Conservation (phyloP, 2,888 invertebrate genomes). For the Dicyrtomina minuta region DNA sequence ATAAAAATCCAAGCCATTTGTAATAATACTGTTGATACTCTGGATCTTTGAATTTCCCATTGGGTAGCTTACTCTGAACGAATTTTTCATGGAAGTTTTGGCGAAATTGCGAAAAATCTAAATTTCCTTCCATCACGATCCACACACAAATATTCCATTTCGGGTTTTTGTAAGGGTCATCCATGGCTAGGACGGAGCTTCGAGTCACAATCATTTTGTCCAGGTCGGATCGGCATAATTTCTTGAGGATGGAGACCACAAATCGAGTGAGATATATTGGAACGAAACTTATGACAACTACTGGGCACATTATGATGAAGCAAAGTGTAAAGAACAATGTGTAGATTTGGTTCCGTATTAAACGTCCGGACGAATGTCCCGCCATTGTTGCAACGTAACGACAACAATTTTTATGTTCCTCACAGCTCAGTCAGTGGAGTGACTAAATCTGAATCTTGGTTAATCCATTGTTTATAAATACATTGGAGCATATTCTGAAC, state of each 20-base stretch:
- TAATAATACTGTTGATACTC: slow-evolving; percentile 46
- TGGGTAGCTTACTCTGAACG: slow-evolving; percentile 24
- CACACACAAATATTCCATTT: slow-evolving; percentile 45
- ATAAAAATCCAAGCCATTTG: slow-evolving; percentile 39
- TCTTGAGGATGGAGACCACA: slow-evolving; percentile 29
- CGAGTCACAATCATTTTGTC: slow-evolving; percentile 43
- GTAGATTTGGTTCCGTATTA: slow-evolving; percentile 10
- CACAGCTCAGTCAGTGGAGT: too few species aligned
- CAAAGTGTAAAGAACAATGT: slow-evolving; percentile 22
- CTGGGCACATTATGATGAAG: slow-evolving; percentile 31
- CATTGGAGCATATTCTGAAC: too few species aligned
- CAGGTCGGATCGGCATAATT: slow-evolving; percentile 38
- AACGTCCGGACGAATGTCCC: background rate
- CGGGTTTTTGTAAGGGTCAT: slow-evolving; percentile 37
- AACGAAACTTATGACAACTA: slow-evolving; percentile 13
- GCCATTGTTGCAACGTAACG: background rate
- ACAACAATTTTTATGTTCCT: background rate
- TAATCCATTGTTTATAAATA: too few species aligned
- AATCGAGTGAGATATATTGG: slow-evolving; percentile 41
- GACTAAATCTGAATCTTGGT: too few species aligned
- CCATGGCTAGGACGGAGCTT: slow-evolving; percentile 43
- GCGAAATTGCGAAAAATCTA: slow-evolving; percentile 37
- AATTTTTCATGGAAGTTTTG: slow-evolving; percentile 36
- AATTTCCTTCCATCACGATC: slow-evolving; percentile 41
- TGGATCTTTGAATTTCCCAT: slow-evolving; percentile 36